Conservation (phyloP, 2,113 vertebrate genomes). For the Oncorhynchus mykiss region DNA sequence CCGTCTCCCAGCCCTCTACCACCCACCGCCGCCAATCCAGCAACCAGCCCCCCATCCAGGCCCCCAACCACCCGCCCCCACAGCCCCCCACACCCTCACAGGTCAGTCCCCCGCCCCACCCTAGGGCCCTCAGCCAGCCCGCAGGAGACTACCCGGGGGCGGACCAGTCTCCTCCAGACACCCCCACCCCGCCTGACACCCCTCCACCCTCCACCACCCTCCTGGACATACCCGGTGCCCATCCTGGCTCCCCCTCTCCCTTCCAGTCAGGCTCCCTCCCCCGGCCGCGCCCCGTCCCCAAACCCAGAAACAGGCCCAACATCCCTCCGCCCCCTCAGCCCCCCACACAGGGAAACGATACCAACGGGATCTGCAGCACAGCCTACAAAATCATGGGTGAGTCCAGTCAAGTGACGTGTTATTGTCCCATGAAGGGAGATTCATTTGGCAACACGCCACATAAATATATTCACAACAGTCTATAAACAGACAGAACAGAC, state of each 20-base stretch:
- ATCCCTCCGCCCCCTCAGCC: constrained; percentile 91
- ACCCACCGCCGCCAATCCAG: constrained; percentile 82
- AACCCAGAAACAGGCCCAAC: constrained; percentile 87
- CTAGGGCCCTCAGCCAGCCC: constrained; percentile 48
- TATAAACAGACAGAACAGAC: no score
- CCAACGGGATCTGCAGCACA: constrained; percentile 55
- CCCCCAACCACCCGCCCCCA: constrained; percentile 90
- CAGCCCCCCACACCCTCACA: constrained; percentile 86
- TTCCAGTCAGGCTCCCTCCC: constrained; percentile 81
- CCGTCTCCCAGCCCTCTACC: constrained; percentile 70
- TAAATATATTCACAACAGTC: background rate
- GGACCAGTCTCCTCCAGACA: constrained; percentile 81
- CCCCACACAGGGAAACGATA: constrained; percentile 49
- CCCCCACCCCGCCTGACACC: constrained; percentile 87
- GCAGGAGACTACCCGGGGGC: constrained; percentile 67
- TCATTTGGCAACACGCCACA: background rate
- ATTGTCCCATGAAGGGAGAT: no score
- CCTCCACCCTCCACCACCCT: constrained; percentile 71
- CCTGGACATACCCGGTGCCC: constrained; percentile 60
- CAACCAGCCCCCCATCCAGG: constrained; percentile 85
- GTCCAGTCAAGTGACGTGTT: constrained; percentile 32
- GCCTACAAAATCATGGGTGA: constrained; percentile 87
- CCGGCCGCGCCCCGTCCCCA: constrained; percentile 86
- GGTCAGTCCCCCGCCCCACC: constrained; percentile 62
- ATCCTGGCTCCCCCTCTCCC: constrained; percentile 52